A percentile compares a stretch with the other conserved stretches of the same genome.
phyloP scores from a whole-genome alignment of 2,113 vertebrate species.

The Nettapus auritus region DNA sequence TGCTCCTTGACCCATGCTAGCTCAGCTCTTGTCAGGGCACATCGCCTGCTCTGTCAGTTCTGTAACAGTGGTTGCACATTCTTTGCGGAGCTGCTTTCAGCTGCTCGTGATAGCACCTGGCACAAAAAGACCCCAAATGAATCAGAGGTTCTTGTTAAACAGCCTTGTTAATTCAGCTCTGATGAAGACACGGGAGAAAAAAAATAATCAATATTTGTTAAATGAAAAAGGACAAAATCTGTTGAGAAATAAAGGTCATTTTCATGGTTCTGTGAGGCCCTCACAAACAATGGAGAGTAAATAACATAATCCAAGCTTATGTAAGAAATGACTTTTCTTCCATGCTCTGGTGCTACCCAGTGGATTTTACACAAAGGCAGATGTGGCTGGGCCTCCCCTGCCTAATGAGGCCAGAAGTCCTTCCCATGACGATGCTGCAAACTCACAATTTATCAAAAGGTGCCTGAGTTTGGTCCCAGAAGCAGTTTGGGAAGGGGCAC shows the following conservation, averaged over 20 bases:
- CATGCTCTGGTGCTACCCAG: constrained; percentile 37
- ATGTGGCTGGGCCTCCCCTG: not conserved
- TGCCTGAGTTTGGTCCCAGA: not conserved
- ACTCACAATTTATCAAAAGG: not conserved
- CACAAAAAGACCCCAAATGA: constrained; percentile 41
- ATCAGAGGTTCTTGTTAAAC: constrained; percentile 56
- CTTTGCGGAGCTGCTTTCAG: constrained; percentile 42
- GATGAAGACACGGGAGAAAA: constrained; percentile 34
- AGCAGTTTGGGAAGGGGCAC: not conserved
- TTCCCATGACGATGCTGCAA: not conserved
- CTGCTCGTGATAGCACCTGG: constrained; percentile 17
- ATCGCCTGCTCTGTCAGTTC: not conserved
- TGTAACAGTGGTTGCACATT: not conserved
- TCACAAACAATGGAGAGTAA: constrained; percentile 48
- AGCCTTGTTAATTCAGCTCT: constrained; percentile 52
- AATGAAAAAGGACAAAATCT: constrained; percentile 60
- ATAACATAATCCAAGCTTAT: constrained; percentile 60
- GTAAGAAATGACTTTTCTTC: constrained; percentile 36
- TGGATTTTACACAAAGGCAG: constrained; percentile 40
- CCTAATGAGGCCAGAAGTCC: not conserved
- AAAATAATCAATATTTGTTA: constrained; percentile 56
- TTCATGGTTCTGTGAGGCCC: constrained; percentile 12
- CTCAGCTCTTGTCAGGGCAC: constrained; percentile 49
- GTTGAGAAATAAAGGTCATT: constrained; percentile 67
- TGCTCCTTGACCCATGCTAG: constrained; percentile 31